Conservation (phyloP, 1,140 invertebrate species). For the Parasteatoda tepidariorum region DNA sequence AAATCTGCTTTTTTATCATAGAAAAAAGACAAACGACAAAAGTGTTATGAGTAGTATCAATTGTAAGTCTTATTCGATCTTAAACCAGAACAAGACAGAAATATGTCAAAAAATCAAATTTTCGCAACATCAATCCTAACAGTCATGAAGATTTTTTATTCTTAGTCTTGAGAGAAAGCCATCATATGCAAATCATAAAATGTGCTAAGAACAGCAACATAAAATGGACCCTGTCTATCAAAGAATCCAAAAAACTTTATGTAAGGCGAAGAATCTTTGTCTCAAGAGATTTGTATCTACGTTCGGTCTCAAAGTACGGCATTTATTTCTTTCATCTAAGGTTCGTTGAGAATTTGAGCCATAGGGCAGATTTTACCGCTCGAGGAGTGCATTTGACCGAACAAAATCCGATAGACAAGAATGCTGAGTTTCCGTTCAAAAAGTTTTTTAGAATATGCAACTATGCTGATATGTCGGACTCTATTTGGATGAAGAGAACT, state of each 20-base stretch:
- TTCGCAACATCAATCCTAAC: no score
- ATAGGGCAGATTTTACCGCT: constrained; percentile 15
- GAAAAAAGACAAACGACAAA: no score
- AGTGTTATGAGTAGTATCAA: no score
- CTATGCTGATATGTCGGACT: background rate
- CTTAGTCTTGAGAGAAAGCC: no score
- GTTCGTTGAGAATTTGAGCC: background rate
- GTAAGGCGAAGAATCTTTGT: background rate
- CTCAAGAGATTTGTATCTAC: constrained; percentile 47
- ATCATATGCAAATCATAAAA: no score
- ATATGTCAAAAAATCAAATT: no score
- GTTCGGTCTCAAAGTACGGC: constrained; percentile 12
- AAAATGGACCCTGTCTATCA: background rate
- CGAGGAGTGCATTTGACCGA: constrained; percentile 52
- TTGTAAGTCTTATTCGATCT: no score
- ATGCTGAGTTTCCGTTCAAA: constrained; percentile 49
- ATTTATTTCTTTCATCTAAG: constrained; percentile 32
- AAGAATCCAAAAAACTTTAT: background rate
- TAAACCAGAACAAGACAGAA: no score
- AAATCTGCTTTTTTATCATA: no score
- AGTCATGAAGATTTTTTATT: no score
- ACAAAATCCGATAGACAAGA: constrained; percentile 50
- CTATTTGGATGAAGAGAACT: background rate
- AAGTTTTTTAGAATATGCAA: background rate
- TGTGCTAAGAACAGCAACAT: background rate